These are phyloP conservation scores for Neoaliturus tenellus DNA, from an alignment of 2,888 invertebrate genomes.

Conservation along the genomic window DNA sequence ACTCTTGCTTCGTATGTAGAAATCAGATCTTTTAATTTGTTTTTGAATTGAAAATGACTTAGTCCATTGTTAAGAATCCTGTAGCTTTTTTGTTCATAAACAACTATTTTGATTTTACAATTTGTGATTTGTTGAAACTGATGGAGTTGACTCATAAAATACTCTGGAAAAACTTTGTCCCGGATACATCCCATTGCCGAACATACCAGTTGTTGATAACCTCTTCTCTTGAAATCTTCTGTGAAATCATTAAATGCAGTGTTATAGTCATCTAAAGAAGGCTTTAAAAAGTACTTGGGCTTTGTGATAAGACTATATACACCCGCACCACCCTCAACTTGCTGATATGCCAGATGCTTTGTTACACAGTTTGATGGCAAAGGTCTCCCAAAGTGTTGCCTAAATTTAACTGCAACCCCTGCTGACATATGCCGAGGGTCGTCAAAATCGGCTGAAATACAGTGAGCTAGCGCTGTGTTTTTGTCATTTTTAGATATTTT, in stretches of 20 bases:
- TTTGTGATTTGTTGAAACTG: not conserved
- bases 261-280: not conserved
- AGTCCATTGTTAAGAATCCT: not conserved
- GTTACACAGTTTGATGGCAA: not conserved
- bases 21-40: not conserved
- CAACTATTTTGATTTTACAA: not conserved
- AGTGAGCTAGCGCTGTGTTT: not conserved
- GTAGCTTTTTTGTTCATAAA: not conserved
- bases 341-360: not conserved
- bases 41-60: not conserved
- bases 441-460: not conserved
- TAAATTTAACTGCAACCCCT: not conserved
- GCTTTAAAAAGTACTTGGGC: not conserved
- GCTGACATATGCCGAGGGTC: slow-evolving; percentile 10
- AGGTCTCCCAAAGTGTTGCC: not conserved
- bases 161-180: not conserved
- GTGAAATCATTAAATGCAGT: not conserved
- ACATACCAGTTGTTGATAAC: not conserved
- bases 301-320: not conserved
- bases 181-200: slow-evolving; percentile 1
- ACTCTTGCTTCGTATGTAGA: no score
- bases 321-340: not conserved
- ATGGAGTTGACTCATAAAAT: not conserved
- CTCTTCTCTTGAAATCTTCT: not conserved
- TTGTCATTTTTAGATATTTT: not conserved